phyloP scores from a whole-genome alignment of 2,113 vertebrate species.

The Cyanoramphus novaezelandiae region DNA sequence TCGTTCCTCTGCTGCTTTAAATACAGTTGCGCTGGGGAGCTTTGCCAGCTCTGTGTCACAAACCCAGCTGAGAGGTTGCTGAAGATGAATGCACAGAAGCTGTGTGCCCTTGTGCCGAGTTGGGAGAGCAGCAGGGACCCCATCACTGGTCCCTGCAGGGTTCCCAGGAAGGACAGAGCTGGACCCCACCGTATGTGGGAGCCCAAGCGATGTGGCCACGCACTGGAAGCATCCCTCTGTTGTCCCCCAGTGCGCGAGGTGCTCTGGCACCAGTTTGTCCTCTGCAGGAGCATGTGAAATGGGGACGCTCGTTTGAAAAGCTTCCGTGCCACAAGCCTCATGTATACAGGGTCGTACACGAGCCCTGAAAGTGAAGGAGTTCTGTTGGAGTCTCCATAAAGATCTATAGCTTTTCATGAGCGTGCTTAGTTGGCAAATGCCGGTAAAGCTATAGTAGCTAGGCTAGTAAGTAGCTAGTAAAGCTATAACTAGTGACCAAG shows the following conservation, averaged over 20 bases:
- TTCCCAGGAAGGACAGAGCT: not conserved
- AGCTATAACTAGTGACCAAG: not conserved
- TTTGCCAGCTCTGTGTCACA: not conserved
- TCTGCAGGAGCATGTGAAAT: not conserved
- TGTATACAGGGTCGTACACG: not conserved
- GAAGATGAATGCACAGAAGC: rapidly evolving
- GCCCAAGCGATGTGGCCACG: not conserved
- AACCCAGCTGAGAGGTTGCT: not conserved
- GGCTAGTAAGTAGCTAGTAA: not conserved
- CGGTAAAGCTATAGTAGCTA: not conserved
- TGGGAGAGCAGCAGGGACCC: not conserved
- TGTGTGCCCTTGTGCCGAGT: not conserved
- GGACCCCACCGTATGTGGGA: rapidly evolving
- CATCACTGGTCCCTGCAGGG: not conserved
- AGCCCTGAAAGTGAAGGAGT: not conserved
- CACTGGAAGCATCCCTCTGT: rapidly evolving
- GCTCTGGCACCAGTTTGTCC: not conserved
- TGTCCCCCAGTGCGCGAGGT: rapidly evolving
- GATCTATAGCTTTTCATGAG: not conserved
- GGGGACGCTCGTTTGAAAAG: rapidly evolving
- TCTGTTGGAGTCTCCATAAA: not conserved
- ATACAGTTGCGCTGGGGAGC: not conserved
- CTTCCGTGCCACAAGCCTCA: not conserved
- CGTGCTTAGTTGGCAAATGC: not conserved
- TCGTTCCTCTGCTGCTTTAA: not conserved